Conservation (phyloP, 2,888 invertebrate species). For the Timema podura region DNA sequence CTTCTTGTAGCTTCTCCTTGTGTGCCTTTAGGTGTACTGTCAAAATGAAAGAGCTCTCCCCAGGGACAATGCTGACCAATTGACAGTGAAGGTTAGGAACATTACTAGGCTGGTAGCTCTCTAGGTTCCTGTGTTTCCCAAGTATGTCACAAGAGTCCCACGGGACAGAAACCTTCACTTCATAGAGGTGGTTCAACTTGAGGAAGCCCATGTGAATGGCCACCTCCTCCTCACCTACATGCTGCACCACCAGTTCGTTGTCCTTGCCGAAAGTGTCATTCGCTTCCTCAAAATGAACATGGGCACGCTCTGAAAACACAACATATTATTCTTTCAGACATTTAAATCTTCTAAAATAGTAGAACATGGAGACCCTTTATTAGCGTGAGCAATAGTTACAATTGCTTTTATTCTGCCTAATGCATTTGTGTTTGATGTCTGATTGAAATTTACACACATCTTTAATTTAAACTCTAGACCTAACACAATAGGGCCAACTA, state of each 20-base stretch:
- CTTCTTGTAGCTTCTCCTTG: conserved; percentile 32
- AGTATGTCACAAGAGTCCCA: background rate
- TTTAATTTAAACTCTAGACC: too few species aligned
- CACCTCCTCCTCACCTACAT: conserved; percentile 34
- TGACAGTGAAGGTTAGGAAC: conserved; percentile 28
- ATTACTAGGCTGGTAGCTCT: conserved; percentile 8
- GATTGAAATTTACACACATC: too few species aligned
- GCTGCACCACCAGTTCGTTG: conserved; percentile 38
- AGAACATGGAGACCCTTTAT: too few species aligned
- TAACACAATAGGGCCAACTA: too few species aligned
- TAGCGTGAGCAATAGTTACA: too few species aligned
- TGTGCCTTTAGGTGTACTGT: conserved; percentile 29
- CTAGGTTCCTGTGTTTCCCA: background rate
- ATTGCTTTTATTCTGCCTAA: too few species aligned
- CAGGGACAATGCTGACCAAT: conserved; percentile 17
- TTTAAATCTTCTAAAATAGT: too few species aligned
- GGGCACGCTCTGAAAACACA: conserved; percentile 21
- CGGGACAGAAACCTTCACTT: conserved; percentile 17
- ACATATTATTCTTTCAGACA: too few species aligned
- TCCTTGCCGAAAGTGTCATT: conserved; percentile 30
- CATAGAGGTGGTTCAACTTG: conserved; percentile 42
- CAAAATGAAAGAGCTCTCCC: conserved; percentile 18
- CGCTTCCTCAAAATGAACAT: conserved; percentile 31
- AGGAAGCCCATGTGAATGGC: conserved; percentile 43
- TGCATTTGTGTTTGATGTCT: too few species aligned